phyloP scores from a whole-genome alignment of 2,113 vertebrate genomes.

The Thalassarche chlororhynchos region DNA sequence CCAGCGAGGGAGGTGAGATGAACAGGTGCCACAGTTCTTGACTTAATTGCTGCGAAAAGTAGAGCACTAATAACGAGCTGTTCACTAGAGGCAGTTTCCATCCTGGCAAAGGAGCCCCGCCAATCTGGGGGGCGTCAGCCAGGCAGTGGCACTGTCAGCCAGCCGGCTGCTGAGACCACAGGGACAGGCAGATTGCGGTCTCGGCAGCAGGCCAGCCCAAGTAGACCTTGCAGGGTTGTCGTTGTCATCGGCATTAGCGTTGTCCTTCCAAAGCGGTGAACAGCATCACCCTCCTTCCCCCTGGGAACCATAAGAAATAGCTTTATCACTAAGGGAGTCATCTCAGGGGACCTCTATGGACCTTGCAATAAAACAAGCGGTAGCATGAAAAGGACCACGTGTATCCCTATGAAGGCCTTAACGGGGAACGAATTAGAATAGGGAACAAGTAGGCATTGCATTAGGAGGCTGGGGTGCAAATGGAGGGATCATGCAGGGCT shows the following conservation, averaged over 20 bases:
- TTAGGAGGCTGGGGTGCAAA: neutral
- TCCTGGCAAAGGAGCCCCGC: slow-evolving; percentile 5
- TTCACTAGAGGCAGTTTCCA: neutral
- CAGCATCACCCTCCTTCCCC: neutral
- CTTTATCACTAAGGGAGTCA: neutral
- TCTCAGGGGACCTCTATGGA: neutral
- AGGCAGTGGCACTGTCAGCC: neutral
- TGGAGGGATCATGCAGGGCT: neutral
- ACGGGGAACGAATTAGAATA: neutral
- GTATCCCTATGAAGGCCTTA: neutral
- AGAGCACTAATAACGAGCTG: slow-evolving; percentile 47
- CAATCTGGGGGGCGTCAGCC: neutral
- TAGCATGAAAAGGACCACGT: rapidly evolving
- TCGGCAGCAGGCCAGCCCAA: neutral
- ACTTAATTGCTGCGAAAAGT: slow-evolving; percentile 37
- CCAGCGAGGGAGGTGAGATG: neutral
- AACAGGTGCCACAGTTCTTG: slow-evolving; percentile 31
- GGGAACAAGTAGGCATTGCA: neutral
- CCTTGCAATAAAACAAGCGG: neutral
- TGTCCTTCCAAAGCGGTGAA: neutral
- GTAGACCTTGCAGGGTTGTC: neutral
- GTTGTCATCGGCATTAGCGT: neutral
- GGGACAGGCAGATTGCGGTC: neutral
- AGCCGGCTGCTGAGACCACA: neutral
- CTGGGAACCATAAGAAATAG: neutral